A percentile compares a stretch with the other conserved stretches of the same genome.
Evolutionary conservation across 2,797 vertebrate species (phyloP).

Genomic region (Lepidocolaptes lacrymiger): DNA sequence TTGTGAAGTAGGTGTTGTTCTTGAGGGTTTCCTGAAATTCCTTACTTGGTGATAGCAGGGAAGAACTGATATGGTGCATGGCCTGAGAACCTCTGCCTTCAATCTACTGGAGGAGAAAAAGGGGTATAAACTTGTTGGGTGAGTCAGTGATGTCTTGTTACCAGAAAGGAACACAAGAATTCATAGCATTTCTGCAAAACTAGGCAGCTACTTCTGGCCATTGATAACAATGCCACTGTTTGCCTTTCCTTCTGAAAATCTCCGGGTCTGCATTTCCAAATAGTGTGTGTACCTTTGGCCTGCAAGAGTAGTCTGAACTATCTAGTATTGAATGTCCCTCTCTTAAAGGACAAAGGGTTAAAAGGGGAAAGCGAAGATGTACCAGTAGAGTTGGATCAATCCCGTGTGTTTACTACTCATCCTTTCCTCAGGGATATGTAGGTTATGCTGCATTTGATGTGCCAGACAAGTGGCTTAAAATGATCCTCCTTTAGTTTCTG

Average conservation of each 20-base stretch:
- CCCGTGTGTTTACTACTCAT: not conserved
- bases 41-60: not conserved
- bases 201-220: not conserved
- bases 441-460: not conserved
- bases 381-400: not conserved
- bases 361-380: not conserved
- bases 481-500: not conserved
- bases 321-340: not conserved
- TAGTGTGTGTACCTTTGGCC: rapidly evolving
- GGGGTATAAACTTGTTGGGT: not conserved
- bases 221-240: not conserved
- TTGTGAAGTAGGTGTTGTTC: not conserved
- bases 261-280: not conserved
- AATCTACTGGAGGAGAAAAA: not conserved
- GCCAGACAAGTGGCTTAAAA: not conserved
- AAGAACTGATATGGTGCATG: rapidly evolving
- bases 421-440: not conserved
- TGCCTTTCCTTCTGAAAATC: not conserved
- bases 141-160: not conserved
- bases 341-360: not conserved
- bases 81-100: not conserved
- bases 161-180: not conserved
- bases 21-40: not conserved
- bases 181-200: not conserved
- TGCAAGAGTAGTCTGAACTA: not conserved